Evolutionary conservation across 2,113 vertebrate species (phyloP).

Genomic region (Pseudorasbora parva): DNA sequence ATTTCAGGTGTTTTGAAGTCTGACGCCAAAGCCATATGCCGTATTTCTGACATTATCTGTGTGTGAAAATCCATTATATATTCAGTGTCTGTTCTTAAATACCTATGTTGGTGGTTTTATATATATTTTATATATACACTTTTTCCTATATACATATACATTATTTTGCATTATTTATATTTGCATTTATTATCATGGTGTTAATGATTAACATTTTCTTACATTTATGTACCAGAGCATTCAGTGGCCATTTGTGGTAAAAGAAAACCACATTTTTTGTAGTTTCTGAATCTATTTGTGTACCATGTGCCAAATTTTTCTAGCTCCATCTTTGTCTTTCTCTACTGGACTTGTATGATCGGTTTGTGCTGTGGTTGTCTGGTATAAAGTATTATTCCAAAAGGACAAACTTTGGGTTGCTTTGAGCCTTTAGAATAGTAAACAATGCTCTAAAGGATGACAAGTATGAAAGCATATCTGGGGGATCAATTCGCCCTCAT

Average conservation of each 20-base stretch:
- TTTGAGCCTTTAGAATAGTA: slow-evolving; percentile 9
- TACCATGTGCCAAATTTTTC: background rate
- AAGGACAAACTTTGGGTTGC: background rate
- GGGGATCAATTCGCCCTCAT: slow-evolving; percentile 35
- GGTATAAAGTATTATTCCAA: background rate
- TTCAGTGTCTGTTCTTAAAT: background rate
- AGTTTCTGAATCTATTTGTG: background rate
- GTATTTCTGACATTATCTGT: background rate
- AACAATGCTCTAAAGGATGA: slow-evolving; percentile 23
- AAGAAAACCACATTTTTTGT: background rate
- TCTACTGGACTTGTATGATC: background rate
- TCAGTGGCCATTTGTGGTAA: background rate
- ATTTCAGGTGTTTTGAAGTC: slow-evolving; percentile 11
- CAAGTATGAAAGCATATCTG: slow-evolving; percentile 33
- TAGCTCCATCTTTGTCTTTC: background rate
- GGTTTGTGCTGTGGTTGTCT: background rate
- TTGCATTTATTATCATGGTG: too few species aligned
- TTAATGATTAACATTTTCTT: background rate
- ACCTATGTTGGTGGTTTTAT: background rate
- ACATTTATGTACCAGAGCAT: background rate
- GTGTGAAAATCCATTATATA: background rate
- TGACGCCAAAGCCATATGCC: background rate
- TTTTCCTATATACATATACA: too few species aligned
- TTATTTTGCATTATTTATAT: too few species aligned
- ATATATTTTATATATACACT: too few species aligned